These are phyloP conservation scores for Centropyge bicolor DNA, from an alignment of 2,797 vertebrate genomes.

Conservation along the genomic window DNA sequence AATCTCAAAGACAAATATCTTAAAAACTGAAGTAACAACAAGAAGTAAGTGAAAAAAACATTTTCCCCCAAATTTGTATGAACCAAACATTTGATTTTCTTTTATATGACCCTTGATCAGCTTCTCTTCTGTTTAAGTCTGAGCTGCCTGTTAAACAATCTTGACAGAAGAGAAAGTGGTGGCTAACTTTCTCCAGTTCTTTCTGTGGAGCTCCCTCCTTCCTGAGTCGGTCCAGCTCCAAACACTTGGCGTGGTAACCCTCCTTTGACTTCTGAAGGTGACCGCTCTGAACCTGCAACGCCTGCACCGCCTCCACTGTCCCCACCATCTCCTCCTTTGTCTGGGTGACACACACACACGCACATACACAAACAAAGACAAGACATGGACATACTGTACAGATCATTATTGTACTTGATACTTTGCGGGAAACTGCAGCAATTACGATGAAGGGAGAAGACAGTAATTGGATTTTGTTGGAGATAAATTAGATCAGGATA, in stretches of 20 bases:
- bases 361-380: constrained; percentile 16
- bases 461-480: constrained; percentile 53
- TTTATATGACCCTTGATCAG: not conserved
- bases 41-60: not conserved
- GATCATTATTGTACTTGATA: constrained; percentile 19
- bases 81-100: not conserved
- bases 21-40: not conserved
- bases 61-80: not conserved
- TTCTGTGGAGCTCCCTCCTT: constrained; percentile 93
- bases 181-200: constrained; percentile 92
- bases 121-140: not conserved
- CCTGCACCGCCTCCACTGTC: constrained; percentile 92
- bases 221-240: constrained; percentile 92
- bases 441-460: constrained; percentile 34
- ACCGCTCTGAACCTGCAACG: constrained; percentile 88
- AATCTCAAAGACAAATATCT: no score
- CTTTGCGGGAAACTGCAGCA: constrained; percentile 31
- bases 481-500: constrained; percentile 49
- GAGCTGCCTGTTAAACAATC: not conserved
- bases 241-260: constrained; percentile 90
- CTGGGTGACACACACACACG: constrained; percentile 72
- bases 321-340: constrained; percentile 94
- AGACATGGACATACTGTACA: constrained; percentile 18
- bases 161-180: not conserved
- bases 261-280: constrained; percentile 94